Evolutionary conservation across 2,113 vertebrate genomes (phyloP).

Genomic region (Lanius ludovicianus): DNA sequence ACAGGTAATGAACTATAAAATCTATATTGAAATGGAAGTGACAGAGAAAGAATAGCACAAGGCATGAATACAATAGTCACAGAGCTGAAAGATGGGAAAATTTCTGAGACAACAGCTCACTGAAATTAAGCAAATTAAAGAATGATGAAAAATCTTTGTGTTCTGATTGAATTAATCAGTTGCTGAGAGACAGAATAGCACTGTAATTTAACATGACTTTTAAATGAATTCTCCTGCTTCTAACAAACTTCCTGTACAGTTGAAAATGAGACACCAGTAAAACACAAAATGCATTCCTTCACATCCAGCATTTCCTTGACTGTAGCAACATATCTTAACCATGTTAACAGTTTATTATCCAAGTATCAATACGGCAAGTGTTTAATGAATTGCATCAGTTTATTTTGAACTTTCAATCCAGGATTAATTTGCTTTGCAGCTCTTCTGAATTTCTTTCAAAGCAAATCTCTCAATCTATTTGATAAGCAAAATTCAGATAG

Average conservation of each 20-base stretch:
- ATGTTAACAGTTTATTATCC: neutral
- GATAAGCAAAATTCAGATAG: neutral
- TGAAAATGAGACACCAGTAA: slow-evolving; percentile 10
- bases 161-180: slow-evolving; percentile 64
- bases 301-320: neutral
- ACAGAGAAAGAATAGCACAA: slow-evolving; percentile 45
- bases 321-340: neutral
- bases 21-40: slow-evolving; percentile 69
- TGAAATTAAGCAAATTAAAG: slow-evolving; percentile 74
- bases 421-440: neutral
- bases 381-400: neutral
- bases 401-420: neutral
- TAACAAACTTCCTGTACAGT: neutral
- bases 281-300: neutral
- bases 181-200: slow-evolving; percentile 27
- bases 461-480: neutral
- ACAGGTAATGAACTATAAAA: slow-evolving; percentile 80
- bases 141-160: slow-evolving; percentile 62
- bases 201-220: slow-evolving; percentile 32
- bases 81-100: slow-evolving; percentile 47
- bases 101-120: slow-evolving; percentile 58
- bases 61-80: slow-evolving; percentile 1
- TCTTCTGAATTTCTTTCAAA: neutral
- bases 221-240: neutral
- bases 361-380: neutral